Evolutionary conservation across 2,888 invertebrate genomes (phyloP), one percentile per base, ranked within the genome.

Genomic region (Hirtodrosophila histrioides): DNA sequence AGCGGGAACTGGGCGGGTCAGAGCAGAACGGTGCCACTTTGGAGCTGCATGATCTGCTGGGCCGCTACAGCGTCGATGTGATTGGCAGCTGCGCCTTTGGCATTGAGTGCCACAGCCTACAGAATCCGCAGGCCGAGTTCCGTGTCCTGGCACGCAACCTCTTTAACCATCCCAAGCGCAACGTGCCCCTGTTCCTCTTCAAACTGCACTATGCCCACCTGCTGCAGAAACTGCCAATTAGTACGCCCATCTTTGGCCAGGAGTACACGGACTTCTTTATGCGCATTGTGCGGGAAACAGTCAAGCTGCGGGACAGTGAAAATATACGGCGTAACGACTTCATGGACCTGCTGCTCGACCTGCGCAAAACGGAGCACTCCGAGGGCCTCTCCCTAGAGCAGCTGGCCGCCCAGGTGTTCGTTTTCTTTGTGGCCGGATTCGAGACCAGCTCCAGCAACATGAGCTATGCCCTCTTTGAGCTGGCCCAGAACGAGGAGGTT

Each of bases 351-450:
- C 60, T 90, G 6, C 73, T 89, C 5, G 85, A 78, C 4, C 41
- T 90, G 23, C 88, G 86, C 29, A 75, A 85, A 10, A 48, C 78
- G 0, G 68, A 75, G 0, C 50, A 72, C 3, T 70, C 68, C 3
- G 11, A 46, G 0, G 63, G 89, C 3, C 78, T 93, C 0, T 89
- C 92, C 0, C 81, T 93, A 9, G 90, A 92, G 3, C 81, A 93
- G 36, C 70, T 94, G 4, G 91, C 92, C 0, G 92, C 93, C 0
- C 94, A 94, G 58, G 92, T 93, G 3, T 91, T 93, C 31, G 82
- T 93, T 0, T 94, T 94, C 72, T 93, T 93, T 58, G 61, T 89
- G 0, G 94, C 93, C 31, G 93, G 93, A 1, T 93, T 92, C 60
- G 93, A 93, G 83, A 93, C 93, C 0, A 93, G 93, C 7, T 90